A percentile compares a stretch with the other conserved stretches of the same genome.
Conservation (phyloP, 2,888 invertebrate species). For the Xestia rhomboidea region DNA sequence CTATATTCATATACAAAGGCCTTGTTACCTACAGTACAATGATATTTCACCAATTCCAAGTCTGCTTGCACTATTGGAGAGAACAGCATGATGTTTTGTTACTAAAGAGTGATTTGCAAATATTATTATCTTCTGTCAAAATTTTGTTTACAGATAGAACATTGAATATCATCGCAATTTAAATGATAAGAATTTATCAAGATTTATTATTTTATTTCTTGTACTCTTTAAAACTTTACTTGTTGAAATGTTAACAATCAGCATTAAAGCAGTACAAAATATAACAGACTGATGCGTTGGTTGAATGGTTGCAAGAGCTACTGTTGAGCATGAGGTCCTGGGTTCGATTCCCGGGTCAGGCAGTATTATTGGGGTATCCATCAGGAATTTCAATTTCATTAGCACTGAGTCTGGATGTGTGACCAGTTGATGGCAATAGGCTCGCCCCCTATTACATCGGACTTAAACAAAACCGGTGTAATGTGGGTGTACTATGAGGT, state of each 20-base stretch:
- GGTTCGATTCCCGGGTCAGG: too few relatives aligned
- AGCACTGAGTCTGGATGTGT: too few relatives aligned
- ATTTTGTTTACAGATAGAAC: background rate
- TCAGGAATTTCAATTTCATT: too few relatives aligned
- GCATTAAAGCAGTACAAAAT: background rate
- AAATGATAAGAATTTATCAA: constrained; percentile 3
- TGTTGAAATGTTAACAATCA: background rate
- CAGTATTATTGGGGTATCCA: too few relatives aligned
- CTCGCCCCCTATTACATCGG: too few relatives aligned
- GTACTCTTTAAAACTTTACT: background rate
- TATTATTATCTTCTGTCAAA: constrained; percentile 3
- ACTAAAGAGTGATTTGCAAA: background rate
- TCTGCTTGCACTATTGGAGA: background rate
- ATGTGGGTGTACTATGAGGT: too few relatives aligned
- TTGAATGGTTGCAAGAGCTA: too few relatives aligned
- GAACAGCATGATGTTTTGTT: background rate
- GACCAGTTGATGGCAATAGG: too few relatives aligned
- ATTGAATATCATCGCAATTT: constrained; percentile 4
- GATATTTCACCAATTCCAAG: too few relatives aligned
- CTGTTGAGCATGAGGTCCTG: too few relatives aligned
- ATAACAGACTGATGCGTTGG: background rate
- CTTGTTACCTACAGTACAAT: too few relatives aligned
- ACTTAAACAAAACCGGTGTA: background rate
- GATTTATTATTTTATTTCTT: constrained; percentile 9
- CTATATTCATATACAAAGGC: too few relatives aligned